phyloP scores from a whole-genome alignment of 2,113 vertebrate genomes.

The Crotalus helleri region DNA sequence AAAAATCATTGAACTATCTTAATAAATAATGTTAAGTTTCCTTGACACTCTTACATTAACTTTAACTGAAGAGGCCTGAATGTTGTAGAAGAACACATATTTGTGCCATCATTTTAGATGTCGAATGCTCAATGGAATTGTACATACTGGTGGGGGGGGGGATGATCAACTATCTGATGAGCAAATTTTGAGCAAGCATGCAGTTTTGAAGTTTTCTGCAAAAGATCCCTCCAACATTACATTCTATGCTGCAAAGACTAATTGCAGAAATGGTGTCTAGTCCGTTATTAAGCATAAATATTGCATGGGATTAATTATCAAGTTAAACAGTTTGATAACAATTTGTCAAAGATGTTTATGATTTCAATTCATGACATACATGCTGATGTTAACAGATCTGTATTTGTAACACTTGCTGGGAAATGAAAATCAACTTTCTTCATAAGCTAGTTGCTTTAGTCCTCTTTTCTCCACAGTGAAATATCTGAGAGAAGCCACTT shows the following conservation, averaged over 20 bases:
- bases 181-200: background rate
- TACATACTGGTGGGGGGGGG: background rate
- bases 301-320: background rate
- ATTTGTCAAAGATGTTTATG: background rate
- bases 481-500: conserved; percentile 26
- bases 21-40: background rate
- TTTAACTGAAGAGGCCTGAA: background rate
- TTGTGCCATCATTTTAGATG: background rate
- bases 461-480: conserved; percentile 17
- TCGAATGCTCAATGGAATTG: background rate
- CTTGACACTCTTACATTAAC: background rate
- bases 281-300: background rate
- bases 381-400: background rate
- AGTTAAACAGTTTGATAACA: background rate
- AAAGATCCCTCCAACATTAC: background rate
- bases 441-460: conserved; percentile 34
- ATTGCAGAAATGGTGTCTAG: background rate
- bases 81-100: background rate
- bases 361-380: background rate
- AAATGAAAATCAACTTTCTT: background rate
- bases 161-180: background rate
- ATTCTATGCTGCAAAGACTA: background rate
- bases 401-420: background rate
- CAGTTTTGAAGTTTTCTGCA: background rate
- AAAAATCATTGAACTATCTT: background rate